These are phyloP conservation scores for Acleris cristana DNA, from an alignment of 2,888 invertebrate species.

Conservation along the genomic window DNA sequence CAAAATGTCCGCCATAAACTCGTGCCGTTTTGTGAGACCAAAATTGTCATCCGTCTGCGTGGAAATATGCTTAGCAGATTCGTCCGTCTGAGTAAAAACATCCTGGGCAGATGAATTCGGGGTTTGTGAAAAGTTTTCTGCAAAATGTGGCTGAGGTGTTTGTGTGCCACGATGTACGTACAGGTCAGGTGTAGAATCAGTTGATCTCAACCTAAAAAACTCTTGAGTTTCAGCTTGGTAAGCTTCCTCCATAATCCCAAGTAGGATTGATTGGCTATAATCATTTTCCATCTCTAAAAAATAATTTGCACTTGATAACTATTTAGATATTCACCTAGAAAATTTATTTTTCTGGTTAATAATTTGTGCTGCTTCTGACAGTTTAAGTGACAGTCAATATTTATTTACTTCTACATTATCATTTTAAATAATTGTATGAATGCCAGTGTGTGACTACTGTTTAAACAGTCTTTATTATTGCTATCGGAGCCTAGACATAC, in stretches of 20 bases:
- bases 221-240: constrained; percentile 4
- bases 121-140: constrained; percentile 8
- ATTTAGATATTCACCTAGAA: neutral
- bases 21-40: no score
- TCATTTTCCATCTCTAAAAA: neutral
- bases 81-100: no score
- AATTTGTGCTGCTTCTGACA: neutral
- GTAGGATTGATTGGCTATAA: neutral
- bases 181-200: constrained; percentile 7
- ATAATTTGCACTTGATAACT: constrained; percentile 10
- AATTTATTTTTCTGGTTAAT: neutral
- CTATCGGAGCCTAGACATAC: neutral
- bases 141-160: constrained; percentile 7
- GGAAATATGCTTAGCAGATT: no score
- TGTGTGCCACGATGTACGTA: neutral
- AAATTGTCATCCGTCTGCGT: no score
- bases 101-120: no score
- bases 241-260: constrained; percentile 1
- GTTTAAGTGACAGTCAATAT: neutral
- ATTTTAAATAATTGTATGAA: neutral
- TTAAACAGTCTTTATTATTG: neutral
- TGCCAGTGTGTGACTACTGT: neutral
- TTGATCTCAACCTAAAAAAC: no score
- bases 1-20: neutral
- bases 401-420: neutral